Evolutionary conservation across 2,797 vertebrate species (phyloP).

Genomic region (Pseudopleuronectes americanus): DNA sequence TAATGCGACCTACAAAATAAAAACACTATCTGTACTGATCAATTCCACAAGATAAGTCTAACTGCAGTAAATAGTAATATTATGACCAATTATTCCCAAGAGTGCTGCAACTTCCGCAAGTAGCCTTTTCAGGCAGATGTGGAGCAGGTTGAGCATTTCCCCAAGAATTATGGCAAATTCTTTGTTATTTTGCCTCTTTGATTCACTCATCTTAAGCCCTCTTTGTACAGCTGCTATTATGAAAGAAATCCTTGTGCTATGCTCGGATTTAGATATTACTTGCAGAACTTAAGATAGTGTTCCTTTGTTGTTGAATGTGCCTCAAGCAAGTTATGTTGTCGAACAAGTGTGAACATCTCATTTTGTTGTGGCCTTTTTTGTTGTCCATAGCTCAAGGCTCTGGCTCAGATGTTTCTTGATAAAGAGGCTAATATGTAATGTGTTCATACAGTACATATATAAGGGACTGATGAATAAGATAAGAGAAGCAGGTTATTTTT

Average conservation of each 20-base stretch:
- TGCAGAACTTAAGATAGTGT: slow-evolving; percentile 15
- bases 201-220: neutral
- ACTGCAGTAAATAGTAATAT: too few relatives aligned
- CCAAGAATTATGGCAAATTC: neutral
- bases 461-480: slow-evolving; percentile 28
- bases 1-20: neutral
- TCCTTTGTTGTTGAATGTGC: slow-evolving; percentile 45
- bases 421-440: slow-evolving; percentile 13
- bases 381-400: slow-evolving; percentile 24
- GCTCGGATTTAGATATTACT: slow-evolving; percentile 9
- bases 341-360: slow-evolving; percentile 34
- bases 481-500: neutral
- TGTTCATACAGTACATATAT: neutral
- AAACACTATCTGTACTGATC: too few relatives aligned
- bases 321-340: slow-evolving; percentile 15
- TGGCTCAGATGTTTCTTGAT: slow-evolving; percentile 33
- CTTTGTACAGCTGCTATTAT: slow-evolving; percentile 4
- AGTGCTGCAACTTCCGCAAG: neutral
- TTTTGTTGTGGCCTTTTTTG: slow-evolving; percentile 19
- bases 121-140: neutral
- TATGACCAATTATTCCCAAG: too few relatives aligned
- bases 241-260: slow-evolving; percentile 14
- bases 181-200: neutral
- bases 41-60: too few relatives aligned
- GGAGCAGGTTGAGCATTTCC: neutral